Conservation (phyloP, 2,113 vertebrate genomes). For the Cheilinus undulatus region DNA sequence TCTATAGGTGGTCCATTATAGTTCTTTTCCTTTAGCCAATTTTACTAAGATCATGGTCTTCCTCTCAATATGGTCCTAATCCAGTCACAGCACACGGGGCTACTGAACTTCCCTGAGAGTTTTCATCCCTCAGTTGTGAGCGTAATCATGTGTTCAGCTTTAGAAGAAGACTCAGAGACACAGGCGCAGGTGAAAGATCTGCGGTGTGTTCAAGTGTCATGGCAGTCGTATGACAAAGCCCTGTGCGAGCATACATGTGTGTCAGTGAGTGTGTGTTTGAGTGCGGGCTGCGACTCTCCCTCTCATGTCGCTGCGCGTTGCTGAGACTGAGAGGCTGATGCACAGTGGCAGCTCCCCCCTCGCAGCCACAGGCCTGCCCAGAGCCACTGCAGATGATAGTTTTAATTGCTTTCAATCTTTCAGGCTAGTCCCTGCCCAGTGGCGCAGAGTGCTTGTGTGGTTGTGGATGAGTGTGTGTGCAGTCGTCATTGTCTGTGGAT, state of each 20-base stretch:
- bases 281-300: conserved; percentile 64
- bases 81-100: background rate
- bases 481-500: conserved; percentile 56
- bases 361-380: conserved; percentile 86
- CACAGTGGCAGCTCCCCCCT: conserved; percentile 85
- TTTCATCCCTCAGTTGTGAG: background rate
- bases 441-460: conserved; percentile 78
- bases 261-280: conserved; percentile 52
- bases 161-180: conserved; percentile 20
- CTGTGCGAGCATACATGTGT: conserved; percentile 35
- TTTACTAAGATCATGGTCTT: too few species aligned
- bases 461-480: conserved; percentile 48
- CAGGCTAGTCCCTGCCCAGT: conserved; percentile 87
- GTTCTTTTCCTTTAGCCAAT: background rate
- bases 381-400: conserved; percentile 90
- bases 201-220: conserved; percentile 29
- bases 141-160: background rate
- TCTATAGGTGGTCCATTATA: too few species aligned
- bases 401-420: conserved; percentile 92
- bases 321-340: conserved; percentile 84
- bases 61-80: too few species aligned
- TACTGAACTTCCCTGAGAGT: background rate
- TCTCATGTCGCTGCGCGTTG: conserved; percentile 78
- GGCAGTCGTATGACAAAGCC: conserved; percentile 48
- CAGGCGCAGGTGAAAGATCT: conserved; percentile 48